A percentile compares a stretch with the other conserved stretches of the same genome.
These are phyloP conservation scores for Anguilla anguilla DNA, from an alignment of 2,797 vertebrate species.

Conservation along the genomic window DNA sequence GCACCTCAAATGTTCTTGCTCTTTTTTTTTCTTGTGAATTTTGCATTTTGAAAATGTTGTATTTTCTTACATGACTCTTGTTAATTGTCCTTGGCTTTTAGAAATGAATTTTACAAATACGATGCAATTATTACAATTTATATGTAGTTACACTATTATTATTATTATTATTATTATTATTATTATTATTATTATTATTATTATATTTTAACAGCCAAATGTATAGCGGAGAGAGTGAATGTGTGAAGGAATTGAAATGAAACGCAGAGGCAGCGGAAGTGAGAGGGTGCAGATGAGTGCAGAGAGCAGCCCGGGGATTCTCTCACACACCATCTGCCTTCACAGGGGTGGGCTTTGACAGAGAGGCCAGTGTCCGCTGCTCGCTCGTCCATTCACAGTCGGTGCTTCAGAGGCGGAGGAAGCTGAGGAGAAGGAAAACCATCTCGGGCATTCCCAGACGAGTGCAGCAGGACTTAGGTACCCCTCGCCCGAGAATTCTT, in stretches of 20 bases:
- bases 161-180: not conserved
- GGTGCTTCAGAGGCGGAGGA: slow-evolving; percentile 94
- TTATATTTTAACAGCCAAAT: not conserved
- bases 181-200: not conserved
- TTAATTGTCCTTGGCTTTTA: not conserved
- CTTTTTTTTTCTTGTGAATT: not conserved
- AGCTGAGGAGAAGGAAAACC: slow-evolving; percentile 96
- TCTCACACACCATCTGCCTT: slow-evolving; percentile 42
- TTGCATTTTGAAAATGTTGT: not conserved
- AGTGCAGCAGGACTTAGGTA: slow-evolving; percentile 99
- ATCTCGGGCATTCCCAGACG: slow-evolving; percentile 98
- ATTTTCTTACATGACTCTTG: not conserved
- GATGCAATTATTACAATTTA: not conserved
- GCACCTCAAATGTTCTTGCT: not conserved
- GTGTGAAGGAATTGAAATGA: not conserved
- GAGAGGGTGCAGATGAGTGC: not conserved
- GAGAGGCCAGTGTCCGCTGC: slow-evolving; percentile 97
- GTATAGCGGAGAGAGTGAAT: not conserved
- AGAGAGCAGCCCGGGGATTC: not conserved
- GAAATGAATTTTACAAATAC: not conserved
- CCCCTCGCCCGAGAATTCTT: not conserved
- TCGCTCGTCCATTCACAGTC: slow-evolving; percentile 99
- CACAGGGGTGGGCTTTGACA: slow-evolving; percentile 97
- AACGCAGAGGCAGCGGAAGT: not conserved
- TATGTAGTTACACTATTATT: too few species aligned